phyloP scores from a whole-genome alignment of 2,888 invertebrate genomes.

The Spatulosminthurus flaviceps region DNA sequence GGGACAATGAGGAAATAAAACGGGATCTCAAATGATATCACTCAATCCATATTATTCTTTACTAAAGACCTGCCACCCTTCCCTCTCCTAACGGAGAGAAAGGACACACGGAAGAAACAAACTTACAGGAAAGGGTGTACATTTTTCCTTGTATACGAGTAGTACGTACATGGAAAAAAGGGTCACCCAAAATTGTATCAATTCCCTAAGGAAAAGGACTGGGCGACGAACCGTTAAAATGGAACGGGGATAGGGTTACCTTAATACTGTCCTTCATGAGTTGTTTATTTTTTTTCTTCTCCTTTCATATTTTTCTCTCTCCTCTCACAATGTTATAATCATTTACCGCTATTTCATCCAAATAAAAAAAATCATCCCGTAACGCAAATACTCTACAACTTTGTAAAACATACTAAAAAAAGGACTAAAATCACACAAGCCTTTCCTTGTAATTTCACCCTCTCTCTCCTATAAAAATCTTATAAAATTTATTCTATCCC shows the following conservation, averaged over 20 bases:
- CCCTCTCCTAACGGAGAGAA: neutral
- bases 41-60: slow-evolving; percentile 28
- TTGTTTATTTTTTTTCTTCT: slow-evolving; percentile 46
- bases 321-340: slow-evolving; percentile 44
- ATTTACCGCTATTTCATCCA: slow-evolving; percentile 56
- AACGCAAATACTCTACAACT: neutral
- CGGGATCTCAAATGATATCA: slow-evolving; percentile 46
- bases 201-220: slow-evolving; percentile 45
- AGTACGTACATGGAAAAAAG: slow-evolving; percentile 21
- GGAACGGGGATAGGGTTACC: slow-evolving; percentile 63
- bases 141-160: too few relatives aligned
- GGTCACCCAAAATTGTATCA: slow-evolving; percentile 50
- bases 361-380: slow-evolving; percentile 35
- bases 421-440: neutral
- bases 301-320: neutral
- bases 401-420: neutral
- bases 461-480: too few relatives aligned
- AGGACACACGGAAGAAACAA: slow-evolving; percentile 20
- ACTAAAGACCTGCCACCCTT: slow-evolving; percentile 45
- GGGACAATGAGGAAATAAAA: slow-evolving; percentile 45
- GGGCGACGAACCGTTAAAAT: slow-evolving; percentile 64
- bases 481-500: too few relatives aligned
- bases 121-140: slow-evolving; percentile 13
- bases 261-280: slow-evolving; percentile 39
- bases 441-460: neutral